phyloP scores from a whole-genome alignment of 2,113 vertebrate genomes.

The Oreochromis aureus region DNA sequence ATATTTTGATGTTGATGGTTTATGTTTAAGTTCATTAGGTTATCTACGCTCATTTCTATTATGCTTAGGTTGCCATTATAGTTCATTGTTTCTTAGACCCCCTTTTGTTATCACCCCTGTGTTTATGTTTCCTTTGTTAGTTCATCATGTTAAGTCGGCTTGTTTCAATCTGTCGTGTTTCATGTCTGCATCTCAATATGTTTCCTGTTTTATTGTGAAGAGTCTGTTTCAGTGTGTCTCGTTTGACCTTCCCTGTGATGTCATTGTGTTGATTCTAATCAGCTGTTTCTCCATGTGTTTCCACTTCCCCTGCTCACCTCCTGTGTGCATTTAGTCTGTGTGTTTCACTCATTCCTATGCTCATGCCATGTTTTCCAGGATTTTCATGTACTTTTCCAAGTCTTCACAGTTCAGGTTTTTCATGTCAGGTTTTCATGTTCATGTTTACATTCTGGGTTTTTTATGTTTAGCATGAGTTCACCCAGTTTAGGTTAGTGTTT shows the following conservation, averaged over 20 bases:
- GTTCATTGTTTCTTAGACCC: background rate
- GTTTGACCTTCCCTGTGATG: no score
- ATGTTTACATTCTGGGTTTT: accelerated
- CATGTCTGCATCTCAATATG: no score
- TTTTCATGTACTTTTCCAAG: background rate
- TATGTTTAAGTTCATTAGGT: background rate
- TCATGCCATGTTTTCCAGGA: background rate
- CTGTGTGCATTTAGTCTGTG: accelerated
- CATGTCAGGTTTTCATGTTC: background rate
- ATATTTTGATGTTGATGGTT: background rate
- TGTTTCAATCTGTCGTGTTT: no score
- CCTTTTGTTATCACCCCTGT: background rate
- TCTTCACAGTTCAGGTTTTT: background rate
- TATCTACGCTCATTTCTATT: background rate
- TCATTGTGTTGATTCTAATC: background rate
- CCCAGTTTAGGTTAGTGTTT: accelerated
- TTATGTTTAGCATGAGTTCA: background rate
- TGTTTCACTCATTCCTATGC: background rate
- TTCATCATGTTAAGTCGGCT: no score
- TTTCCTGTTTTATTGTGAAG: no score
- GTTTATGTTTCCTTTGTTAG: background rate
- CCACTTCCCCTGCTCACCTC: background rate
- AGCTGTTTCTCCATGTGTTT: background rate
- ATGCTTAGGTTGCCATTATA: accelerated
- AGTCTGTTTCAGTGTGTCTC: no score